Percentiles rank a stretch among this genome's conserved stretches.
Evolutionary conservation across 2,888 invertebrate genomes (phyloP).

Genomic region (Leptopterna dolabrata): DNA sequence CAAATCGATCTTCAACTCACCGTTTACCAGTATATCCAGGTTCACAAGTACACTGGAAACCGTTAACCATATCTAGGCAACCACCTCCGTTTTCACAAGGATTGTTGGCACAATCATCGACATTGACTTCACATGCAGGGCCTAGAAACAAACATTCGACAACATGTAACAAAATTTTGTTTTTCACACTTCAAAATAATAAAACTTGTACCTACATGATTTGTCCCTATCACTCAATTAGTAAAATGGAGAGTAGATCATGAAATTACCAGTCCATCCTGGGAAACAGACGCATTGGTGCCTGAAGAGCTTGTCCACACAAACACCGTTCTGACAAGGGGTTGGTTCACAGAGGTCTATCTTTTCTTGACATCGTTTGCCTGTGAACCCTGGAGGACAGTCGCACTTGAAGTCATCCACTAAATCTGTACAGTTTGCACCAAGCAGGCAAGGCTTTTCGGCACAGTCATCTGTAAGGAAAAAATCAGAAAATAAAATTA

Average conservation of each 20-base stretch:
- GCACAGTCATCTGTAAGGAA: slow-evolving; percentile 83
- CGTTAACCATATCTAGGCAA: slow-evolving; percentile 88
- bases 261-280: slow-evolving; percentile 81
- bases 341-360: slow-evolving; percentile 90
- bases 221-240: too few relatives aligned
- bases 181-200: too few relatives aligned
- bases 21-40: slow-evolving; percentile 93
- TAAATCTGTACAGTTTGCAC: slow-evolving; percentile 92
- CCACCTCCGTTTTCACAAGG: slow-evolving; percentile 94
- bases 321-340: slow-evolving; percentile 94
- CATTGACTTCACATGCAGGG: slow-evolving; percentile 84
- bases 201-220: not conserved
- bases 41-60: slow-evolving; percentile 88
- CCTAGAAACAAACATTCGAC: not conserved
- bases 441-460: slow-evolving; percentile 89
- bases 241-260: not conserved
- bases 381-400: slow-evolving; percentile 94
- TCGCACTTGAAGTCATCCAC: slow-evolving; percentile 93
- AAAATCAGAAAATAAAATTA: not conserved
- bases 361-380: slow-evolving; percentile 95
- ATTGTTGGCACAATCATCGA: slow-evolving; percentile 88
- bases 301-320: slow-evolving; percentile 87
- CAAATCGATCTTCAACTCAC: not conserved
- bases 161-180: too few relatives aligned
- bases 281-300: slow-evolving; percentile 91